Evolutionary conservation across 2,113 vertebrate genomes (phyloP), one percentile per base, ranked within the genome.

Genomic region (Grallaria varia): DNA sequence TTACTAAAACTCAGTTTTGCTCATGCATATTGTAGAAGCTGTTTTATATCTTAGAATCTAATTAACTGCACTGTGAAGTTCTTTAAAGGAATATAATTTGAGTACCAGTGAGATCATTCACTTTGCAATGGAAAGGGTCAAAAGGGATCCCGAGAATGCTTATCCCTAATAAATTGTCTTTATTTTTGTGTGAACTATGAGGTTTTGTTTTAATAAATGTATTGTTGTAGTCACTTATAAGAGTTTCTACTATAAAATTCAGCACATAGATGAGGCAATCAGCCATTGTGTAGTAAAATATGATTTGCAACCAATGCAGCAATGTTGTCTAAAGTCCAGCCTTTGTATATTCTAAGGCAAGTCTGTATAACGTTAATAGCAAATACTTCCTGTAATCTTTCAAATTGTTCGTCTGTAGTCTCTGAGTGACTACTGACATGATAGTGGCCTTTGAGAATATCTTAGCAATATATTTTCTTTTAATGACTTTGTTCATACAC

Each of bases 331-430:
- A 89, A 75, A 92, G 63, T 87, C 28, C 53, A 58, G 22, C 47
- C 49, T 73, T 84, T 2, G 0, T 52, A 90, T 94, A 74, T 94
- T 82, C 90, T 81, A 89, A 60, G 94, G 66, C 37, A 95, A 89
- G 81, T 79, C 89, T 85, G 9, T 90, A 35, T 81, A 6, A 37
- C 79, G 18, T 45, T 85, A 62, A 33, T 75, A 92, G 42, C 2
- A 1, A 79, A 72, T 79, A 23, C 33, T 88, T 75, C 56, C 52
- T 68, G 2, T 67, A 67, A 25, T 63, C 90, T 96, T 97, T 88
- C 62, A 96, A 96, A 94, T 76, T 55, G 14, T 81, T 84, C 28
- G 95, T 96, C 64, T 73, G 66, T 77, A 55, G 68, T 92, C 62
- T 37, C 55, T 39, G 17, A 56, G 40, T 75, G 64, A 67, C 71